These are phyloP conservation scores for Hiodon alosoides DNA, from an alignment of 2,113 vertebrate genomes.

Conservation along the genomic window DNA sequence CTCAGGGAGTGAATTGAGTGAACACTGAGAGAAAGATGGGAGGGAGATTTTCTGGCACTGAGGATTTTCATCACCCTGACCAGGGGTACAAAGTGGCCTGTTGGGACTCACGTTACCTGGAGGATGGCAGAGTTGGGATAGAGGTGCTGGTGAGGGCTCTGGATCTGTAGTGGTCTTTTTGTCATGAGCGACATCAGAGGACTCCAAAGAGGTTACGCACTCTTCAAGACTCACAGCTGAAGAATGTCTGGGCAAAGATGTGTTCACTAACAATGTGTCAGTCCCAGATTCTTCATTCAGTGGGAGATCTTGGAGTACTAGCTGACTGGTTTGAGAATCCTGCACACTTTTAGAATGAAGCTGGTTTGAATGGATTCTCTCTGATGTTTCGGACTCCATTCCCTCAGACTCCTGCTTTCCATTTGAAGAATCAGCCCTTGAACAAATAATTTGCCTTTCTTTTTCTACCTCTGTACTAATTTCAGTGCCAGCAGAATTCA, in stretches of 20 bases:
- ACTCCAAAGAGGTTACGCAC: conserved; percentile 18
- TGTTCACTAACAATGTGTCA: conserved; percentile 1
- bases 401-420: conserved; percentile 8
- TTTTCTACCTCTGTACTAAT: conserved; percentile 16
- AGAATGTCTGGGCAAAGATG: not conserved
- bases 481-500: conserved; percentile 6
- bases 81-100: conserved; percentile 27
- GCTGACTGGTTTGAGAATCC: not conserved
- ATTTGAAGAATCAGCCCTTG: conserved; percentile 22
- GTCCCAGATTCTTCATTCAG: not conserved
- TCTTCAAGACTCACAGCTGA: not conserved
- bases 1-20: conserved; percentile 59
- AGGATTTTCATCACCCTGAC: conserved; percentile 37
- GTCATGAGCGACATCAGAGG: conserved; percentile 42
- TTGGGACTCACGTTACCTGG: conserved; percentile 35
- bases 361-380: not conserved
- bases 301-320: not conserved
- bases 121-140: conserved; percentile 31
- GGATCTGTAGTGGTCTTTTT: conserved; percentile 58
- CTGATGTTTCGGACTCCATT: not conserved
- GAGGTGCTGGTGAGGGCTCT: conserved; percentile 42
- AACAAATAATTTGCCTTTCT: conserved; percentile 8
- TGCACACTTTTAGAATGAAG: not conserved
- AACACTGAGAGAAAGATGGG: conserved; percentile 40
- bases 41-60: conserved; percentile 38